phyloP scores from a whole-genome alignment of 2,797 vertebrate genomes.

The Philypnodon macrostomus region DNA sequence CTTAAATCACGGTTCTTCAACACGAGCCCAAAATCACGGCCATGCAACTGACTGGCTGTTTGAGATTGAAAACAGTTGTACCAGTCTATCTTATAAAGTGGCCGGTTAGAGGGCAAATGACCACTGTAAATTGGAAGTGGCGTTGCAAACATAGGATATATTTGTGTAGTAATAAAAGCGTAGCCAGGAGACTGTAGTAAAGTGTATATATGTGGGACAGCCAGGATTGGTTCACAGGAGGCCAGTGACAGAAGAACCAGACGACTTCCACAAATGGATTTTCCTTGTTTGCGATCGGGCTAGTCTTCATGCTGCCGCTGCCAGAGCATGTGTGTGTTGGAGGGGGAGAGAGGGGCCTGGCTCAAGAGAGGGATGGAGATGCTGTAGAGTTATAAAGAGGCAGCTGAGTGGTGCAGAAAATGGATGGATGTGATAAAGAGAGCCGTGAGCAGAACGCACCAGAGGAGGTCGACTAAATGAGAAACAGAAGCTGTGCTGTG shows the following conservation, averaged over 20 bases:
- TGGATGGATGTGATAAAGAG: conserved; percentile 29
- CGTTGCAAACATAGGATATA: conserved; percentile 2
- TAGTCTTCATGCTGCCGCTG: conserved; percentile 50
- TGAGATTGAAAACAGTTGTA: too few species aligned
- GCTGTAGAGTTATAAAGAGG: conserved; percentile 12
- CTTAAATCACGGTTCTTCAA: too few species aligned
- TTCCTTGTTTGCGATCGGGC: conserved; percentile 79
- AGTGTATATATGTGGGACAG: conserved; percentile 54
- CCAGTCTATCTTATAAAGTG: too few species aligned
- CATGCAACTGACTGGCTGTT: too few species aligned
- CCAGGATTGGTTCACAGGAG: conserved; percentile 70
- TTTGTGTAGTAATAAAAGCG: conserved; percentile 21
- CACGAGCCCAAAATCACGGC: too few species aligned
- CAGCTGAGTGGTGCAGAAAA: conserved; percentile 33
- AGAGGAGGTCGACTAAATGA: conserved; percentile 13
- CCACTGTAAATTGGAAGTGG: not conserved
- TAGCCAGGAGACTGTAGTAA: conserved; percentile 2
- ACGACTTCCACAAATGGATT: conserved; percentile 77
- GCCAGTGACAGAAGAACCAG: conserved; percentile 61
- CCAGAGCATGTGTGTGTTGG: conserved; percentile 48
- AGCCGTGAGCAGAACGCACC: conserved; percentile 7
- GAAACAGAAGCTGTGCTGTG: conserved; percentile 16
- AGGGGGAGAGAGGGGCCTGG: too few species aligned
- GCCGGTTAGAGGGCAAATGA: too few species aligned
- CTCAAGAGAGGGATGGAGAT: conserved; percentile 21